Conservation (phyloP, 2,888 invertebrate genomes). For the Sminthurides aquaticus region DNA sequence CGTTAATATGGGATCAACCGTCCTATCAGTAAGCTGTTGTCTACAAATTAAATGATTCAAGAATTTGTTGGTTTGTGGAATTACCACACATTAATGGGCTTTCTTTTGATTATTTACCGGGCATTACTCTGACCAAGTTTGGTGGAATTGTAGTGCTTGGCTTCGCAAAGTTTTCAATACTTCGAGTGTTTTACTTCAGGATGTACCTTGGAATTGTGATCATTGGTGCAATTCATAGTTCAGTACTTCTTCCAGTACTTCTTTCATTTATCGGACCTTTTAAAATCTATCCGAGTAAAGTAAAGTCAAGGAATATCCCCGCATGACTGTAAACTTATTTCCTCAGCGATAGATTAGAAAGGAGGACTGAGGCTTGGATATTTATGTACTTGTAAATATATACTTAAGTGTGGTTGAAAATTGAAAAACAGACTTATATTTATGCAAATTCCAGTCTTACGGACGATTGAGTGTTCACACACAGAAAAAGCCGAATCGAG, state of each 20-base stretch:
- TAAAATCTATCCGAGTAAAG: conserved; percentile 12
- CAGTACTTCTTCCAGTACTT: conserved; percentile 93
- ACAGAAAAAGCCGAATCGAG: too few species aligned
- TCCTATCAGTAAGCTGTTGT: conserved; percentile 31
- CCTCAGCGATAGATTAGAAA: too few species aligned
- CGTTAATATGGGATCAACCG: conserved; percentile 82
- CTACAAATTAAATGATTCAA: too few species aligned
- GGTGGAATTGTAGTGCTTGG: conserved; percentile 93
- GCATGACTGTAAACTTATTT: conserved; percentile 9
- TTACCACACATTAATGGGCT: too few species aligned
- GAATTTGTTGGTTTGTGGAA: too few species aligned
- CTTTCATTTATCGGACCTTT: conserved; percentile 50
- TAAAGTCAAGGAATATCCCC: conserved; percentile 16
- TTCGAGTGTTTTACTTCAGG: conserved; percentile 90
- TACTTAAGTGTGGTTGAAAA: neutral
- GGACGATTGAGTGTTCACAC: too few species aligned
- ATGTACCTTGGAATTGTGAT: conserved; percentile 97
- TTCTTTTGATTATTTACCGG: conserved; percentile 16
- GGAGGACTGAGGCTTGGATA: neutral
- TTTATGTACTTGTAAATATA: neutral
- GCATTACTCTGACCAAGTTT: conserved; percentile 51
- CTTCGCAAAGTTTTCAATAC: conserved; percentile 96
- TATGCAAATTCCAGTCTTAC: neutral
- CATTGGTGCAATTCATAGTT: conserved; percentile 92
- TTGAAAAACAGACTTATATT: neutral